phyloP scores from a whole-genome alignment of 2,797 vertebrate species.

The Argyrosomus regius region DNA sequence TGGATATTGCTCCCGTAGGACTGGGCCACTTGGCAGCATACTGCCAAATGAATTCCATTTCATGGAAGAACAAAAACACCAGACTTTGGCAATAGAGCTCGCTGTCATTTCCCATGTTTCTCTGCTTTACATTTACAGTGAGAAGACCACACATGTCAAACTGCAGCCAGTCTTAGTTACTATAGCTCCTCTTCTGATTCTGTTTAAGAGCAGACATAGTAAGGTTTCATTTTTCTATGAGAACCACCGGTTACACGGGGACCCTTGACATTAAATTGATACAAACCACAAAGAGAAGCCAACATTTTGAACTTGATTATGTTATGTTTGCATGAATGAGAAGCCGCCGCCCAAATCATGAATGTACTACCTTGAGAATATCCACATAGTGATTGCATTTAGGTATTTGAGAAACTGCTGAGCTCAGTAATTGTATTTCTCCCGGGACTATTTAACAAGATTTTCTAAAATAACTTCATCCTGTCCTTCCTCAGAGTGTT shows the following conservation, averaged over 20 bases:
- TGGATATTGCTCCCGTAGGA: conserved; percentile 64
- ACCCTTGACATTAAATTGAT: conserved; percentile 61
- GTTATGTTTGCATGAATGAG: conserved; percentile 53
- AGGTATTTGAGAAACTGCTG: conserved; percentile 47
- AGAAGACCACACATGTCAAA: conserved; percentile 64
- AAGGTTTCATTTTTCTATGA: conserved; percentile 58
- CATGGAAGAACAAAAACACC: conserved; percentile 63
- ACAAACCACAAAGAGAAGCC: conserved; percentile 67
- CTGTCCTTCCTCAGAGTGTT: conserved; percentile 89
- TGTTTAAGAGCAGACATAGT: conserved; percentile 49
- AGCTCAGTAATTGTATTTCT: conserved; percentile 15
- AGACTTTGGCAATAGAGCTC: conserved; percentile 41
- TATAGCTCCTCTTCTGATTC: conserved; percentile 47
- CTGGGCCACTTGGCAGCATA: conserved; percentile 63
- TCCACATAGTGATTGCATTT: conserved; percentile 19
- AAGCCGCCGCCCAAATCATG: conserved; percentile 25
- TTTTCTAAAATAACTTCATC: conserved; percentile 50
- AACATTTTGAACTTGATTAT: conserved; percentile 53
- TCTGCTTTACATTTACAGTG: conserved; percentile 62
- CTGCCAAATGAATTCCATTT: conserved; percentile 69
- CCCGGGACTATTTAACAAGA: conserved; percentile 18
- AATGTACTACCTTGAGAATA: conserved; percentile 6
- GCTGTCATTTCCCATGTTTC: conserved; percentile 70
- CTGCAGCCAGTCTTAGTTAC: conserved; percentile 28
- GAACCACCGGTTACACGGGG: conserved; percentile 57